Conservation (phyloP, 2,888 invertebrate species). For the Oxytorus armatus region DNA sequence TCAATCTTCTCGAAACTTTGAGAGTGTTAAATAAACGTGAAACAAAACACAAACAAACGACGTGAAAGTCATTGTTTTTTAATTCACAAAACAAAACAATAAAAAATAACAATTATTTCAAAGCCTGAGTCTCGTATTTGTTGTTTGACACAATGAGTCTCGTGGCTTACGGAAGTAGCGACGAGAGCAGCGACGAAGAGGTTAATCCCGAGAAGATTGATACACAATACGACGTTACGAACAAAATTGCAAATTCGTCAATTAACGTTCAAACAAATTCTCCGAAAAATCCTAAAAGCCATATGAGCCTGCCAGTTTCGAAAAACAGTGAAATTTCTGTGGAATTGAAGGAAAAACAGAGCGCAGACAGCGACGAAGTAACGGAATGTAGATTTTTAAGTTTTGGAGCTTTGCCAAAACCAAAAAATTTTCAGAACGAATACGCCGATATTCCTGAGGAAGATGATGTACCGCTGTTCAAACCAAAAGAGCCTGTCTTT, state of each 20-base stretch:
- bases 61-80: background rate
- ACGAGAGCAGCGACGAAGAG: constrained; percentile 80
- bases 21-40: too few species aligned
- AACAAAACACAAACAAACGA: constrained; percentile 4
- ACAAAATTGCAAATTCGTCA: constrained; percentile 5
- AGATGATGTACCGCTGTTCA: constrained; percentile 85
- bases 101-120: background rate
- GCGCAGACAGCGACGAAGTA: background rate
- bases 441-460: constrained; percentile 82
- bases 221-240: constrained; percentile 2
- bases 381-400: constrained; percentile 64
- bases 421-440: constrained; percentile 76
- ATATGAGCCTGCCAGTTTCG: constrained; percentile 50
- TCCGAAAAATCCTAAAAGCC: constrained; percentile 2
- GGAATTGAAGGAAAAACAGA: constrained; percentile 4
- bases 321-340: constrained; percentile 14
- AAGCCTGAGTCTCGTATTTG: background rate
- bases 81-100: background rate
- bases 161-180: constrained; percentile 81
- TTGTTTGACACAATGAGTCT: constrained; percentile 76
- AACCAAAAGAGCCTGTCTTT: constrained; percentile 74
- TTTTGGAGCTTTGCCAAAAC: constrained; percentile 85
- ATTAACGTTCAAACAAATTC: constrained; percentile 14
- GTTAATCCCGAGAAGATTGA: constrained; percentile 62
- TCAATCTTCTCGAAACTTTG: too few species aligned